Evolutionary conservation across 2,113 vertebrate species (phyloP), one percentile per base, ranked within the genome.

Genomic region (Campylorhamphus procurvoides): DNA sequence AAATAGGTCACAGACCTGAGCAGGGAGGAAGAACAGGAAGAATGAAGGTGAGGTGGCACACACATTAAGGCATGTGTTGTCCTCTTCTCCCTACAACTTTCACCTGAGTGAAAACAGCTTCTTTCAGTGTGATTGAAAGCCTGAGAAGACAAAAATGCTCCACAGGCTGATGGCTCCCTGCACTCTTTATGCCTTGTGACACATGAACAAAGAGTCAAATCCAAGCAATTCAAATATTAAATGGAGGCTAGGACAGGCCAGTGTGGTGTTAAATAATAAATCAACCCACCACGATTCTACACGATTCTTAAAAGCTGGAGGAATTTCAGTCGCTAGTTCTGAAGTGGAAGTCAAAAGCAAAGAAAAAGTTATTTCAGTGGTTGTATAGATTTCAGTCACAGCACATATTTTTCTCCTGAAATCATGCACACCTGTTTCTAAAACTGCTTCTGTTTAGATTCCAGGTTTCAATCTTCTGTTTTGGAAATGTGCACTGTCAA

Each of bases 181-280:
- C 24, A 20, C 14, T 72, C 47, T 12, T 55, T 14, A 3, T 18
- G 18, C 35, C 49, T 40, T 42, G 19, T 83, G 46, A 71, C 31
- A 9, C 5, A 10, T 0, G 29, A 90, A 42, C 33, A 89, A 83
- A 76, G 50, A 71, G 59, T 27, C 40, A 86, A 83, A 66, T 7
- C 20, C 11, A 56, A 89, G 49, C 6, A 55, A 79, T 49, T 69
- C 39, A 67, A 39, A 11, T 56, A 47, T 28, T 68, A 63, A 35
- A 29, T 31, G 24, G 24, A 75, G 35, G 24, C 31, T 23, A 24
- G 28, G 53, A 73, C 37, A 78, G 42, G 46, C 20, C 55, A 52
- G 20, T 68, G 56, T 18, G 56, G 28, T 29, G 60, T 53, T 88
- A 79, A 90, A 72, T 82, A 81, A 89, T 49, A 74, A 58, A 84